Evolutionary conservation across 2,797 vertebrate species (phyloP), one percentile per base, ranked within the genome.

Genomic region (Liasis olivaceus): DNA sequence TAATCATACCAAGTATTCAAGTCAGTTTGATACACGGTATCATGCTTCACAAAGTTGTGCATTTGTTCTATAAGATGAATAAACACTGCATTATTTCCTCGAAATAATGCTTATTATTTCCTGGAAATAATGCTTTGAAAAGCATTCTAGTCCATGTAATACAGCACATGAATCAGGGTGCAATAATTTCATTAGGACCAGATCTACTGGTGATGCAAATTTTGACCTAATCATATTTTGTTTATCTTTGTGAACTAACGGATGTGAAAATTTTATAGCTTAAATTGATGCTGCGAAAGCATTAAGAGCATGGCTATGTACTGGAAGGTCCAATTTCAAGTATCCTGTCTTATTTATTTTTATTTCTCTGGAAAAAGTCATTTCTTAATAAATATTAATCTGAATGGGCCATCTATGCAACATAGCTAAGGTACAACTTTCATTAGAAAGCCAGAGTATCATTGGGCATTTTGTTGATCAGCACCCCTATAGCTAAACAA

Each of bases 1-100:
- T 98, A 99, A 95, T 99, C 98, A 62, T 99, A 99, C 0, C 98
- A 95, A 0, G 98, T 98, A 95, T 99, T 99, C 94, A 98, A 98
- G 94, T 99, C 98, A 1, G 98, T 98, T 95, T 98, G 97, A 94
- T 72, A 96, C 86, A 90, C 93, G 1, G 98, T 98, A 0, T 96
- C 90, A 3, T 98, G 98, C 93, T 97, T 98, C 90, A 98, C 96
- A 95, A 99, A 99, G 95, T 98, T 99, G 95, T 98, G 97, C 84
- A 96, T 69, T n/a, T 97, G 94, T 56, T 97, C 98, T 99, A 91
- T 28, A 87, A 77, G 15, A 63, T 14, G 14, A 90, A 90, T 7
- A 77, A 28, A 28, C 22, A 92, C 26, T 12, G 1, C 12, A 36
- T 85, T 85, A 91, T 47, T 64, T 63, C 62, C 51, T 31, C 5